Evolutionary conservation across 2,888 invertebrate species (phyloP).

Genomic region (Drosophila robusta): DNA sequence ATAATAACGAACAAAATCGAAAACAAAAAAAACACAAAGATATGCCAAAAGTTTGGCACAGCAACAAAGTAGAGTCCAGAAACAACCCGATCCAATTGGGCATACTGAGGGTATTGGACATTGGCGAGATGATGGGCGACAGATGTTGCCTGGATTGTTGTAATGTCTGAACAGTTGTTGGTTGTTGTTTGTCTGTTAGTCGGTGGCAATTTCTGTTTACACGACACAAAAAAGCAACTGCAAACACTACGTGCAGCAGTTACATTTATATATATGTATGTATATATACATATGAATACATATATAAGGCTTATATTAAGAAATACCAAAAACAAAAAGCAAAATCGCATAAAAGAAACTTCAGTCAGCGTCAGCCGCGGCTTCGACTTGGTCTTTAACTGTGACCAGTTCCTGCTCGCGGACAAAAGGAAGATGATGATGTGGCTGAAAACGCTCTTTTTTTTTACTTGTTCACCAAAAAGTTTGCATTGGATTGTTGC

Average conservation of each 20-base stretch:
- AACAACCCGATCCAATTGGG: constrained; percentile 43
- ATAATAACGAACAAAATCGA: constrained; percentile 33
- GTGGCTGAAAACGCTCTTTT: constrained; percentile 49
- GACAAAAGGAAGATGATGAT: constrained; percentile 78
- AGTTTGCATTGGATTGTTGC: constrained; percentile 46
- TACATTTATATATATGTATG: constrained; percentile 12
- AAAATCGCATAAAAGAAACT: constrained; percentile 62
- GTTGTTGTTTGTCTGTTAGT: constrained; percentile 43
- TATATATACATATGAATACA: constrained; percentile 4
- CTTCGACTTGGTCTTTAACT: constrained; percentile 50
- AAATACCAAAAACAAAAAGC: constrained; percentile 55
- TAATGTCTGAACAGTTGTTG: constrained; percentile 45
- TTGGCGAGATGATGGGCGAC: constrained; percentile 52
- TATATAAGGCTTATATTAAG: constrained; percentile 62
- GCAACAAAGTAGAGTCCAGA: constrained; percentile 21
- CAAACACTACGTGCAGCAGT: constrained; percentile 54
- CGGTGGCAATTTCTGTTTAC: constrained; percentile 67
- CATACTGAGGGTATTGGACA: constrained; percentile 25
- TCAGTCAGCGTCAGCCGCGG: constrained; percentile 30
- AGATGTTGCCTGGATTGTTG: constrained; percentile 61
- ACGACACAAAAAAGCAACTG: constrained; percentile 69
- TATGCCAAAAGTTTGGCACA: constrained; percentile 48
- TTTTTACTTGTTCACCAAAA: constrained; percentile 49
- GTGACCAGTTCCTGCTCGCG: constrained; percentile 76
- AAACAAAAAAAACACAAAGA: constrained; percentile 19